Evolutionary conservation across 2,888 invertebrate genomes (phyloP), one percentile per base, ranked within the genome.

Genomic region (Athalia cordata): DNA sequence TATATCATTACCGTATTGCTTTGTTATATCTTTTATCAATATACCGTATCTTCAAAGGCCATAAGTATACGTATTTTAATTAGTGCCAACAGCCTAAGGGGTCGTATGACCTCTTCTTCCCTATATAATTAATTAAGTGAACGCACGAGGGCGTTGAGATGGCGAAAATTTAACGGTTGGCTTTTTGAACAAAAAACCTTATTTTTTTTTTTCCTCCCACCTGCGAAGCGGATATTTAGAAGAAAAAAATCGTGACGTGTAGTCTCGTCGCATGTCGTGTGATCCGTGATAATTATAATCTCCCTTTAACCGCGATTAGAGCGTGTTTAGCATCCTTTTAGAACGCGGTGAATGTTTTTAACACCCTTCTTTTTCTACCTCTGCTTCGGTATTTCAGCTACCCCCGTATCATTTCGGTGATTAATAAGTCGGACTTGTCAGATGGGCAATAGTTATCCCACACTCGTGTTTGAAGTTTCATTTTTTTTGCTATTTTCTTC

Each of bases 21-120:
- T 72, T 72, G 72, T 68, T 52, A 52, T 68, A 61, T 61, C 55
- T 62, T 62, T 75, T 62, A 75, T 75, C 62, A 75, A 50, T 75
- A 64, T 9, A n/a, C 45, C 43, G 70, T n/a, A 11, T n/a, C 75
- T 61, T 62, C 75, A 57, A 62, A 61, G 75, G 49, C 43, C 29
- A 29, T 29, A 29, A 29, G 29, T 29, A 29, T 52, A 49, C 47
- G 45, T 62, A 49, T 5, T 62, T 62, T 50, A 75, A 75, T 75
- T 64, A 75, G 64, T 43, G 50, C n/a, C 29, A 62, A 64, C 75
- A 13, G 61, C 62, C 49, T 49, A 49, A 29, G 52, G 75, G 75
- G 55, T 75, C 62, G 11, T n/a, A 62, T n/a, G 62, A 62, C 50
- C 75, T 29, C 29, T 62, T 62, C 9, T 59, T 72, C 72, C 57